These are phyloP conservation scores for Nephrotoma appendiculata DNA, from an alignment of 2,888 invertebrate genomes.

Conservation along the genomic window DNA sequence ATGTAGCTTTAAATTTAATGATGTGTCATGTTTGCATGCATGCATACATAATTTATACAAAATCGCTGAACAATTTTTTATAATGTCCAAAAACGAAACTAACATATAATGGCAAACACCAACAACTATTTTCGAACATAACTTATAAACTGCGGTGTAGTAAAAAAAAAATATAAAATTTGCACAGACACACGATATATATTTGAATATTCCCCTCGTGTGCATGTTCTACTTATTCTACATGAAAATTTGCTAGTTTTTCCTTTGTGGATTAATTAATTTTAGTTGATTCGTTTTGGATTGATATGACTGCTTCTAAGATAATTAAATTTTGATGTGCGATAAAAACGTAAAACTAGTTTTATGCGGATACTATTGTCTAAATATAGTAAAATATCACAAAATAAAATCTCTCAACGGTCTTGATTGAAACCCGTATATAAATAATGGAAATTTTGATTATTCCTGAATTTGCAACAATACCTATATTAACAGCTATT, in stretches of 20 bases:
- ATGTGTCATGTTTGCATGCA: not conserved
- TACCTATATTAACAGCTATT: no score
- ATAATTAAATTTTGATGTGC: not conserved
- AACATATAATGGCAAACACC: no score
- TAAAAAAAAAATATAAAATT: not conserved
- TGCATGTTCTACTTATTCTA: not conserved
- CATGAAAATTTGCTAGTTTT: not conserved
- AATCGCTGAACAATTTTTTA: not conserved
- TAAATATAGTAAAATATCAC: no score
- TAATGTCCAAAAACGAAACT: not conserved
- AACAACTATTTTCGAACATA: not conserved
- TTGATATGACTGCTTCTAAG: not conserved
- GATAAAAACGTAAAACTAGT: no score
- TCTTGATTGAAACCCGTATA: no score
- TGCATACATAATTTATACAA: not conserved
- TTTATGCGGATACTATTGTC: no score
- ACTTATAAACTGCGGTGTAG: not conserved
- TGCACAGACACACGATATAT: not conserved
- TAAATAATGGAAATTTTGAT: no score
- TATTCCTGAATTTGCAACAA: no score
- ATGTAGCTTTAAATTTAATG: not conserved
- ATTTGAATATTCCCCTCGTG: not conserved
- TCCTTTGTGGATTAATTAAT: not conserved
- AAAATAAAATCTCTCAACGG: no score
- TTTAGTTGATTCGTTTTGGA: not conserved